These are phyloP conservation scores for Eupithecia exiguata DNA, from an alignment of 2,888 invertebrate genomes.

Conservation along the genomic window DNA sequence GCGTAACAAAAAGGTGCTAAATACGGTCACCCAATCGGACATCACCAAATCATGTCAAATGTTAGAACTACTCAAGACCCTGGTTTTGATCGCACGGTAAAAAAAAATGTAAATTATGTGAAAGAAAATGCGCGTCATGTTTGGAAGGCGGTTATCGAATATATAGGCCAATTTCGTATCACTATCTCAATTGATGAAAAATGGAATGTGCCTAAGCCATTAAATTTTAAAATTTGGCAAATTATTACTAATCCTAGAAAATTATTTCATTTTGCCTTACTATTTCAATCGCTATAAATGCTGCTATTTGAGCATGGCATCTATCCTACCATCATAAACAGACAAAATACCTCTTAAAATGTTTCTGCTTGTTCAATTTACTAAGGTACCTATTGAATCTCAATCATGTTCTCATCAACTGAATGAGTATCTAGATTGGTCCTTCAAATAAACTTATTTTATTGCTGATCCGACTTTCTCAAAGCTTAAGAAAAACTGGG, in stretches of 20 bases:
- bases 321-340: constrained; percentile 3
- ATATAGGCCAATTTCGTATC: constrained; percentile 20
- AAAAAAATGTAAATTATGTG: constrained; percentile 9
- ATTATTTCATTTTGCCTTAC: not conserved
- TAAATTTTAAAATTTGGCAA: constrained; percentile 7
- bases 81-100: constrained; percentile 38
- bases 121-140: constrained; percentile 7
- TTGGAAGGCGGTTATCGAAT: constrained; percentile 13
- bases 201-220: constrained; percentile 26
- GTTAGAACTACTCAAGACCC: constrained; percentile 28
- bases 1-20: constrained; percentile 69
- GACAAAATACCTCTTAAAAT: constrained; percentile 20
- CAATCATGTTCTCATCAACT: not conserved
- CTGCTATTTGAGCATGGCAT: constrained; percentile 32
- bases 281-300: constrained; percentile 16
- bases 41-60: constrained; percentile 37
- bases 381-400: not conserved
- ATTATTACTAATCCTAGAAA: not conserved
- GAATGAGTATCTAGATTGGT: constrained; percentile 14
- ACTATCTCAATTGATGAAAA: constrained; percentile 10
- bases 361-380: not conserved
- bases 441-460: constrained; percentile 7
- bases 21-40: constrained; percentile 36
- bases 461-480: constrained; percentile 6
- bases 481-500: constrained; percentile 14